A percentile compares a stretch with the other conserved stretches of the same genome.
phyloP scores from a whole-genome alignment of 2,888 invertebrate species.

The Drosophila austrosaltans region DNA sequence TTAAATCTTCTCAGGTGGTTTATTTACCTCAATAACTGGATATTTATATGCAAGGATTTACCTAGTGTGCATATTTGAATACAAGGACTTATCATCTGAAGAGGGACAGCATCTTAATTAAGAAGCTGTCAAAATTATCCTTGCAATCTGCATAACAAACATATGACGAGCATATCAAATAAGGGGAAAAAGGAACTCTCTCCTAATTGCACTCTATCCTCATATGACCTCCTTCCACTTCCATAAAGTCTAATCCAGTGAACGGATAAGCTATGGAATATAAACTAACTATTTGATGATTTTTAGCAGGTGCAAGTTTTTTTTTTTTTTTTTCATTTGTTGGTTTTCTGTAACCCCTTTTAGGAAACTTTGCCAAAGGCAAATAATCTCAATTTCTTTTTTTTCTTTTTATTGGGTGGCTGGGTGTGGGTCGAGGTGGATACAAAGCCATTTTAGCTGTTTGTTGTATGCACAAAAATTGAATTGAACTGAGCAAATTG shows the following conservation, averaged over 20 bases:
- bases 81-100: conserved; percentile 22
- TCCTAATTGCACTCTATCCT: conserved; percentile 20
- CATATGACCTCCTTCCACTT: not conserved
- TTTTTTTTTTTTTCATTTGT: conserved; percentile 9
- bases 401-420: conserved; percentile 19
- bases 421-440: not conserved
- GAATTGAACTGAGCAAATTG: conserved; percentile 54
- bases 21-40: conserved; percentile 12
- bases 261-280: conserved; percentile 3
- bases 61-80: conserved; percentile 34
- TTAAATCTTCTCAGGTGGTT: conserved; percentile 10
- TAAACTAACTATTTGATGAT: conserved; percentile 30
- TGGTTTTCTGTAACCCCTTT: conserved; percentile 32
- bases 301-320: conserved; percentile 30
- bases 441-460: conserved; percentile 38
- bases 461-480: conserved; percentile 53
- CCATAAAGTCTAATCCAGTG: too few species aligned
- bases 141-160: conserved; percentile 55
- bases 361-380: conserved; percentile 37
- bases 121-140: conserved; percentile 62
- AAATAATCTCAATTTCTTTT: conserved; percentile 35
- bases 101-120: conserved; percentile 71
- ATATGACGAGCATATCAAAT: conserved; percentile 34
- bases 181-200: not conserved
- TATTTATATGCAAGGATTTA: conserved; percentile 19